Evolutionary conservation across 2,113 vertebrate genomes (phyloP).

Genomic region (Coryphaenoides rupestris): DNA sequence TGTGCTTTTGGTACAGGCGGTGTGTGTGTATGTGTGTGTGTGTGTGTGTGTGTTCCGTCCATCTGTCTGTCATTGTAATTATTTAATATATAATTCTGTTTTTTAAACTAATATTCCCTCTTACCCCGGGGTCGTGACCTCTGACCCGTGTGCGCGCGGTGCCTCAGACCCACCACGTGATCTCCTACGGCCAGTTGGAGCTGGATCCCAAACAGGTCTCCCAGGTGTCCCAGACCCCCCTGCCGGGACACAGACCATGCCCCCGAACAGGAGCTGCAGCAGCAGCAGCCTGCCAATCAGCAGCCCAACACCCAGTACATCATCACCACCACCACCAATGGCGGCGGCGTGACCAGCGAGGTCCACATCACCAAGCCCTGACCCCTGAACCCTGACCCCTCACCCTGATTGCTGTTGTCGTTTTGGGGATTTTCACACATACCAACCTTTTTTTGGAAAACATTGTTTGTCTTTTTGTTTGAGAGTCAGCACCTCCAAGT

Average conservation of each 20-base stretch:
- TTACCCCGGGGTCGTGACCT: too few relatives aligned
- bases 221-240: slow-evolving; percentile 60
- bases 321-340: slow-evolving; percentile 89
- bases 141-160: too few relatives aligned
- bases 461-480: too few relatives aligned
- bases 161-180: slow-evolving; percentile 90
- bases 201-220: slow-evolving; percentile 82
- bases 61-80: too few relatives aligned
- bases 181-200: slow-evolving; percentile 89
- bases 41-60: too few relatives aligned
- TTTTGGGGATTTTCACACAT: too few relatives aligned
- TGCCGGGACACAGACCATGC: slow-evolving; percentile 66
- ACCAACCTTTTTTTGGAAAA: too few relatives aligned
- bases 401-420: neutral
- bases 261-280: slow-evolving; percentile 69
- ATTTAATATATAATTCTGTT: too few relatives aligned
- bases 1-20: slow-evolving; percentile 58
- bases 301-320: slow-evolving; percentile 90
- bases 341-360: slow-evolving; percentile 76
- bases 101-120: neutral
- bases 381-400: slow-evolving; percentile 23
- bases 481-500: too few relatives aligned
- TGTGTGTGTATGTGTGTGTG: too few relatives aligned
- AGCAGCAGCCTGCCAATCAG: slow-evolving; percentile 71
- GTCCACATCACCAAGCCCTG: slow-evolving; percentile 90